Evolutionary conservation across 2,888 invertebrate genomes (phyloP).

Genomic region (Sturmia bella): DNA sequence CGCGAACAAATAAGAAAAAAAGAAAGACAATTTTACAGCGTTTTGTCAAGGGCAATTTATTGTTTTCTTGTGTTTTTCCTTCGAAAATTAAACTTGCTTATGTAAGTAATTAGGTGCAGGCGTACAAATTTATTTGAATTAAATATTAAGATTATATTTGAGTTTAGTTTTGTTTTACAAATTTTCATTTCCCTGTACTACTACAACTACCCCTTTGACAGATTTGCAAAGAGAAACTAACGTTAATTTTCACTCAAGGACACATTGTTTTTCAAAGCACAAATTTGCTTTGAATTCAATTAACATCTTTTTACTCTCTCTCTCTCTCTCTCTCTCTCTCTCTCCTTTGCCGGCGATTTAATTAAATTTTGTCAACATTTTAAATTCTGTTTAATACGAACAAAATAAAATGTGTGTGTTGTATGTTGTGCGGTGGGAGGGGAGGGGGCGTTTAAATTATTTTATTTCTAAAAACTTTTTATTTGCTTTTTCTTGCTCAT

Average conservation of each 20-base stretch:
- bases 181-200: too few species aligned
- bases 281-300: conserved; percentile 21
- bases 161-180: too few species aligned
- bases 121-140: neutral
- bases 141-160: too few species aligned
- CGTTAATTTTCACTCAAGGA: neutral
- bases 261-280: neutral
- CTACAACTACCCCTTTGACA: neutral
- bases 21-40: conserved; percentile 21
- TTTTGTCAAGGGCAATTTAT: conserved; percentile 39
- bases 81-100: neutral
- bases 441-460: conserved; percentile 39
- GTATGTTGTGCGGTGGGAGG: too few species aligned
- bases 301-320: conserved; percentile 2
- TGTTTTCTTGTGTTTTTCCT: conserved; percentile 10
- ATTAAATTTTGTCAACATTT: conserved; percentile 18
- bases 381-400: conserved; percentile 7
- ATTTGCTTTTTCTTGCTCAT: conserved; percentile 8
- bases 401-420: conserved; percentile 13
- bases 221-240: neutral
- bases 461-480: conserved; percentile 31
- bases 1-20: neutral
- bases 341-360: neutral
- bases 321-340: neutral
- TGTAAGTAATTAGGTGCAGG: neutral